Evolutionary conservation across 2,797 vertebrate genomes (phyloP), one percentile per base, ranked within the genome.

Genomic region (Pagetopsis macropterus): DNA sequence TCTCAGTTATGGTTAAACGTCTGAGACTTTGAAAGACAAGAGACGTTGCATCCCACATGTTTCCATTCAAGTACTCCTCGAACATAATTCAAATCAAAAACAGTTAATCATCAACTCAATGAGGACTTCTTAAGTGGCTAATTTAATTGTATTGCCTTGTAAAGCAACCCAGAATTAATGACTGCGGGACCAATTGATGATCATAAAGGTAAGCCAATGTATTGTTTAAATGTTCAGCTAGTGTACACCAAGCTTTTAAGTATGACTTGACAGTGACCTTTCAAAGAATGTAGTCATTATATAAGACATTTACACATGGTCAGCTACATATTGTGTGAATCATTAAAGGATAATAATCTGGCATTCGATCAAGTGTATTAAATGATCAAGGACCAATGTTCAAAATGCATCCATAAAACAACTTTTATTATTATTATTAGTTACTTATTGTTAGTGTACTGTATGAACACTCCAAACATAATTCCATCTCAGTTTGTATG

Each of bases 301-400:
- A n/a, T 17, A 16, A 45, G 19, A 54, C 8, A 3, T 58, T 2
- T 17, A 17, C 40, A 45, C 1, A 17, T 7, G 8, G 48, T 16
- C 2, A 46, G 0, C 43, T 59, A 4, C 17, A 51, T 37, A 33
- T 62, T 50, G 33, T 52, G 44, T 54, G 5, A 74, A 55, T 72
- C 8, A 66, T 62, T 61, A 27, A n/a, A 46, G 8, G 52, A 27
- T 21, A 64, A 33, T 41, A 49, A 11, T 40, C 23, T 44, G 48
- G 13, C 12, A 6, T 2, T 23, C 31, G 5, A 23, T 16, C 5
- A 56, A 16, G 23, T n/a, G 12, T 27, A 68, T 5, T 10, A 13
- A 14, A 66, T 40, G 19, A 57, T 13, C 17, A 54, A 23, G 41
- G 49, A 43, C 5, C 50, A 54, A 58, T 71, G 78, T 70, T 79